These are phyloP conservation scores for Paralinhomoeus sp. DNA, from an alignment of 2,888 invertebrate genomes.

Conservation along the genomic window DNA sequence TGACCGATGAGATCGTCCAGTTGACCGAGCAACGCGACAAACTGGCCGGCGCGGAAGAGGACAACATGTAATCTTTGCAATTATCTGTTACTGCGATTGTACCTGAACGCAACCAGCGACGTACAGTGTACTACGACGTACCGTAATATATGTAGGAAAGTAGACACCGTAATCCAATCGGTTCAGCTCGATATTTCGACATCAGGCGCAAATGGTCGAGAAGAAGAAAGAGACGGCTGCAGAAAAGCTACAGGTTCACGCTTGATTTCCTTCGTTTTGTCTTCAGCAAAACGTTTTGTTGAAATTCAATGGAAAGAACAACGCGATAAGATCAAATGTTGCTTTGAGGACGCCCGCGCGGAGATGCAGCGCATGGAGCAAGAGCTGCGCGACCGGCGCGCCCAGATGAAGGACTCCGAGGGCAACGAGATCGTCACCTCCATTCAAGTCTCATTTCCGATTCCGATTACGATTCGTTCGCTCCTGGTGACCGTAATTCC, in stretches of 20 bases:
- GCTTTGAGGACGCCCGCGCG: conserved; percentile 35
- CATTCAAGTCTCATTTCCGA: conserved; percentile 35
- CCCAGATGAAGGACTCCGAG: conserved; percentile 28
- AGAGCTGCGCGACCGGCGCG: conserved; percentile 36
- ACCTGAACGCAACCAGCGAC: too few species aligned
- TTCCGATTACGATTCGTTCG: neutral
- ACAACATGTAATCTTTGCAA: conserved; percentile 54
- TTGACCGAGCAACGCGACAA: conserved; percentile 47
- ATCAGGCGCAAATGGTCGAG: conserved; percentile 43
- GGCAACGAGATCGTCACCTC: conserved; percentile 50
- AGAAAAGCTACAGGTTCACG: conserved; percentile 36
- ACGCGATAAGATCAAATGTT: neutral
- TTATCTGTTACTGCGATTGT: too few species aligned
- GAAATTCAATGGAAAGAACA: neutral
- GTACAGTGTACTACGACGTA: too few species aligned
- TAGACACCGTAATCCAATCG: too few species aligned
- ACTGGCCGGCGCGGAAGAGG: conserved; percentile 39
- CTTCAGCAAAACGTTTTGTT: neutral
- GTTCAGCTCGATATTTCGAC: conserved; percentile 53
- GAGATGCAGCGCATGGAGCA: conserved; percentile 40
- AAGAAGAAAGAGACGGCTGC: conserved; percentile 54
- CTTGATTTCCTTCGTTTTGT: neutral
- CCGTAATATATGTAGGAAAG: too few species aligned
- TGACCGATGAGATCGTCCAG: conserved; percentile 42
- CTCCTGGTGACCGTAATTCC: neutral